Evolutionary conservation across 2,888 invertebrate species (phyloP), one percentile per base, ranked within the genome.

Genomic region (Leucoma salicis): DNA sequence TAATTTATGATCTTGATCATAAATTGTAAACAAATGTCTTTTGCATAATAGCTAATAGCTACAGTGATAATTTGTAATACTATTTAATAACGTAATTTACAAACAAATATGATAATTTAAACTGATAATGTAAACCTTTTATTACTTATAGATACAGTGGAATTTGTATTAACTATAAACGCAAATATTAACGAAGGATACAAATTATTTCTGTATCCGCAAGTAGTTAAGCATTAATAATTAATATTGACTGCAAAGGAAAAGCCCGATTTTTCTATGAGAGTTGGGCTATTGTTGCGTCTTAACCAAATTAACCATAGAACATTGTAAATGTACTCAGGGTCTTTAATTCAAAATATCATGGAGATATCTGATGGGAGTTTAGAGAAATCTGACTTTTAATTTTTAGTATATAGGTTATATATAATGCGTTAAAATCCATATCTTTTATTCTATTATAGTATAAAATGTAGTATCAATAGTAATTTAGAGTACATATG

Each of bases 1-100:
- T 51, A 46, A 46, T 49, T 70, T 62, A 70, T 66, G 63, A 67
- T 44, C 34, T 53, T 39, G 48, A 57, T 53, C 56, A 46, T 41
- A 46, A 52, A 35, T 31, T 34, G 24, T 11, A n/a, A n/a, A 27
- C n/a, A 11, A 27, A 27, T 27, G 11, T 27, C n/a, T 6, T 11
- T 27, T 27, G 21, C 27, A 27, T 27, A 11, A 27, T 18, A 4
- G 3, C 7, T 18, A 5, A 27, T 27, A 10, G 4, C 27, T 27
- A 27, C 27, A 21, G 8, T 21, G 21, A 21, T 21, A 21, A 21
- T 21, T 21, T 21, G 21, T 21, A 21, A 21, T 21, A 8, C 7
- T 5, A 21, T 8, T 21, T 21, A 29, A 29, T 24, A 37, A n/a
- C 21, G 40, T 18, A 39, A 36, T 45, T 34, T 35, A 28, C 14